Evolutionary conservation across 1,140 invertebrate genomes (phyloP).

Genomic region (Plodia interpunctella): DNA sequence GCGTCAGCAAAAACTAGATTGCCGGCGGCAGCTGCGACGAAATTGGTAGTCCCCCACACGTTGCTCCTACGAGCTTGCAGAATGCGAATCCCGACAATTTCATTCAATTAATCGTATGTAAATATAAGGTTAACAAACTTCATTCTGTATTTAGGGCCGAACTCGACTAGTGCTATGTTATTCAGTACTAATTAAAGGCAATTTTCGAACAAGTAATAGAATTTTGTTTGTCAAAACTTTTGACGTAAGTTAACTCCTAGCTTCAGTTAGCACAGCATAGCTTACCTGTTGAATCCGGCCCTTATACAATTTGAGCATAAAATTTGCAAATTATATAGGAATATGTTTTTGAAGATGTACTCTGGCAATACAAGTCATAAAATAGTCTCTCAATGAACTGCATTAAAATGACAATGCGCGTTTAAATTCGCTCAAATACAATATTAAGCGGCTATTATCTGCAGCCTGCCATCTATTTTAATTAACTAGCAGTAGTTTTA

Average conservation of each 20-base stretch:
- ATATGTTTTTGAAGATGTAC: no score
- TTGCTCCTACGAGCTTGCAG: neutral
- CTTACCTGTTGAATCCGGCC: no score
- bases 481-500: slow-evolving; percentile 25
- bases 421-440: neutral
- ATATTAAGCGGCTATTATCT: neutral
- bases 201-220: no score
- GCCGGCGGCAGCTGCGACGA: neutral
- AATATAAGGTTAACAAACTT: neutral
- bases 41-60: neutral
- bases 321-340: no score
- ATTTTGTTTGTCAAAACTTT: no score
- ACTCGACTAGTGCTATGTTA: no score
- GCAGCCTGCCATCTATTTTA: slow-evolving; percentile 8
- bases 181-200: no score
- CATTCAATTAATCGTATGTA: neutral
- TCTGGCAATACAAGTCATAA: no score
- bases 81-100: neutral
- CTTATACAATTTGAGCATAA: no score
- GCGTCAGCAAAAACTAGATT: neutral
- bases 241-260: no score
- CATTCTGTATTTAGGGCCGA: no score
- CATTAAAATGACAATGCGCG: neutral
- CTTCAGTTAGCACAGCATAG: no score
- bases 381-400: neutral